Percentiles rank a stretch among this genome's conserved stretches.
These are phyloP conservation scores for Cyclopterus lumpus DNA, from an alignment of 2,797 vertebrate species.

Conservation along the genomic window DNA sequence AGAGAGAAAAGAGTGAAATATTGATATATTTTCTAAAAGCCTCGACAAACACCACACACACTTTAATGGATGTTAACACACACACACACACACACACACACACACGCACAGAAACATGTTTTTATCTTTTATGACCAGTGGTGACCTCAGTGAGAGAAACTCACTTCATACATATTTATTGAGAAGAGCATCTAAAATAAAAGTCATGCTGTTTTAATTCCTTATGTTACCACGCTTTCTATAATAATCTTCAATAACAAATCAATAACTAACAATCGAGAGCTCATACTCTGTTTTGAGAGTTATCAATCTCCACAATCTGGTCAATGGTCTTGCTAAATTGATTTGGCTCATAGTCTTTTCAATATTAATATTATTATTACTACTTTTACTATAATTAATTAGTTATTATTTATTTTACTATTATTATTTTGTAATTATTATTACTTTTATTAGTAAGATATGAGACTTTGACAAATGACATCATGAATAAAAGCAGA, in stretches of 20 bases:
- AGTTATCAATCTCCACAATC: too few relatives aligned
- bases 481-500: slow-evolving; percentile 7
- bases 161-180: not conserved
- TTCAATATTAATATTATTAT: not conserved
- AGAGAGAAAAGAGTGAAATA: slow-evolving; percentile 73
- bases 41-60: slow-evolving; percentile 58
- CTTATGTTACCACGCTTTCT: not conserved
- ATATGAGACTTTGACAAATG: not conserved
- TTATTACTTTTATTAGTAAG: not conserved
- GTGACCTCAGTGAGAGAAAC: not conserved
- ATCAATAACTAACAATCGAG: too few relatives aligned
- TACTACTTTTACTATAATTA: not conserved
- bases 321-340: too few relatives aligned
- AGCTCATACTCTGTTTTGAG: too few relatives aligned
- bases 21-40: slow-evolving; percentile 70
- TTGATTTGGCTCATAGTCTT: not conserved
- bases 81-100: slow-evolving; percentile 29
- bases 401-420: too few relatives aligned
- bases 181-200: not conserved
- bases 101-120: slow-evolving; percentile 8
- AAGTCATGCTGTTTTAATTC: not conserved
- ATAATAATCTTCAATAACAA: too few relatives aligned
- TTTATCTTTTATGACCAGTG: not conserved
- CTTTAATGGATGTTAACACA: slow-evolving; percentile 80
- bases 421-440: not conserved